Conservation (phyloP, 35 echinoderm and acorn worm species). For the Heliocidaris erythrogramma region DNA sequence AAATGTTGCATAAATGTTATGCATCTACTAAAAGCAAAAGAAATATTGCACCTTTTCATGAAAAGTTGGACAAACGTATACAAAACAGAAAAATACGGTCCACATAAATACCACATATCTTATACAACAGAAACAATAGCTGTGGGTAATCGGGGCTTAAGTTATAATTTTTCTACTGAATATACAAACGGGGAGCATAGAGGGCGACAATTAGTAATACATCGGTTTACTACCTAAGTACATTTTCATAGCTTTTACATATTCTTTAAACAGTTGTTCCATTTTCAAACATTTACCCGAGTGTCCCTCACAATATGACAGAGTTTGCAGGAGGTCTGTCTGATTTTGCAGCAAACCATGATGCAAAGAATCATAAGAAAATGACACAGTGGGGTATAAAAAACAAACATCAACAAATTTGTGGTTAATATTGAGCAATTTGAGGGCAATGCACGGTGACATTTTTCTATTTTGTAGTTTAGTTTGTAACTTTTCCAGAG, state of each 20-base stretch:
- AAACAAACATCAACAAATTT: not conserved
- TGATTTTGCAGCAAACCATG: too few relatives aligned
- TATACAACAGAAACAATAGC: not conserved
- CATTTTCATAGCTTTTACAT: not conserved
- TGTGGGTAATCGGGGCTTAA: not conserved
- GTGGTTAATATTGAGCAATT: not conserved
- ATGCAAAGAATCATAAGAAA: not conserved
- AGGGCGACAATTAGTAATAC: not conserved
- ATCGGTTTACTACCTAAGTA: not conserved
- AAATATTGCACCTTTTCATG: slow-evolving; percentile 14
- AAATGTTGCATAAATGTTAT: slow-evolving; percentile 1
- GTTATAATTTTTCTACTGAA: not conserved
- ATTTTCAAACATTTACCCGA: not conserved
- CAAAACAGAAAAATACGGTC: not conserved
- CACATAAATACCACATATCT: not conserved
- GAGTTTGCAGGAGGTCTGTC: not conserved
- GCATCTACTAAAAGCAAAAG: slow-evolving; percentile 6
- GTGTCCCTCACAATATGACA: not conserved
- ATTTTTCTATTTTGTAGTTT: not conserved
- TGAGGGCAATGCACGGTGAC: not conserved
- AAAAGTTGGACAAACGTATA: not conserved
- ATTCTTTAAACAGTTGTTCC: not conserved
- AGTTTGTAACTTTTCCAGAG: not conserved
- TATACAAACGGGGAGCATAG: not conserved
- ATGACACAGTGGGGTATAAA: not conserved